Conservation (phyloP, 2,797 vertebrate species). For the Notolabrus celidotus region DNA sequence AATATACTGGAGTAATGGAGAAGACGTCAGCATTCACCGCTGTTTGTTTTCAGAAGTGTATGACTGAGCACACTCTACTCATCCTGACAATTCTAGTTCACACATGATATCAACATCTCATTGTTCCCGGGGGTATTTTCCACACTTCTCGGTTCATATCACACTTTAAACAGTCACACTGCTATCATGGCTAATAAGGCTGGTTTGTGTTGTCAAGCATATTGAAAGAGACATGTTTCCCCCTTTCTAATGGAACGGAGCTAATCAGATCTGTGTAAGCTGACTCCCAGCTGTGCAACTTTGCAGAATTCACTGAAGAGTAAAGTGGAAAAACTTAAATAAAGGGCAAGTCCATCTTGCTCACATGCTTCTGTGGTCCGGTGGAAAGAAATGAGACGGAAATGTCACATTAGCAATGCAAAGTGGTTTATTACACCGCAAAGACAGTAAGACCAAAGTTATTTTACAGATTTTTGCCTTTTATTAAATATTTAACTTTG, state of each 20-base stretch:
- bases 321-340: slow-evolving; percentile 68
- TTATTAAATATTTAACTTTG: slow-evolving; percentile 11
- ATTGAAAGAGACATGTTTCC: slow-evolving; percentile 62
- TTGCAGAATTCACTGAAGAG: slow-evolving; percentile 55
- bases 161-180: slow-evolving; percentile 39
- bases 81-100: not conserved
- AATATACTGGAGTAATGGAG: too few species aligned
- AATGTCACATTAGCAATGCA: slow-evolving; percentile 73
- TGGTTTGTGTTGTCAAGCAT: slow-evolving; percentile 51
- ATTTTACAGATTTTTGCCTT: slow-evolving; percentile 7
- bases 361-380: slow-evolving; percentile 59
- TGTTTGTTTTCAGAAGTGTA: not conserved
- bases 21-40: not conserved
- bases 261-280: slow-evolving; percentile 67
- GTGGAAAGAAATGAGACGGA: slow-evolving; percentile 66
- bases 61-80: not conserved
- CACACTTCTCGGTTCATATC: slow-evolving; percentile 23
- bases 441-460: slow-evolving; percentile 35
- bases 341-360: slow-evolving; percentile 76
- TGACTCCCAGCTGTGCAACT: slow-evolving; percentile 60
- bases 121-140: not conserved
- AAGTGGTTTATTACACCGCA: slow-evolving; percentile 42
- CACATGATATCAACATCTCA: not conserved
- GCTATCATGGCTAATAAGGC: slow-evolving; percentile 36
- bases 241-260: slow-evolving; percentile 63